Percentiles rank a stretch among this genome's conserved stretches.
Conservation (phyloP, 2,113 vertebrate genomes). For the Ochotona curzoniae region DNA sequence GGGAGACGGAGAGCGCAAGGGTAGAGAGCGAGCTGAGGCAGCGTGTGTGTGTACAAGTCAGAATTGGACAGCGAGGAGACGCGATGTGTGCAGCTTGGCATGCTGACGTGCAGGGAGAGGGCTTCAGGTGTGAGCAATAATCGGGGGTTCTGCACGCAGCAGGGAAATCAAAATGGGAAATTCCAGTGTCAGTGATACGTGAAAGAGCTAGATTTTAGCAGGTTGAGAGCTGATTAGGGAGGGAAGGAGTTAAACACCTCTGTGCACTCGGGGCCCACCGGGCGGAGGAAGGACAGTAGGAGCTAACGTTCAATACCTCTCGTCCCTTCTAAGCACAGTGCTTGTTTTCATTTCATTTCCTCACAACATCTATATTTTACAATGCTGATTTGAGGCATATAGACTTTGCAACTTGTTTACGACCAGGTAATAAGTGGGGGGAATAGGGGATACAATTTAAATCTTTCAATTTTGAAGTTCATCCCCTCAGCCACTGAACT, state of each 20-base stretch:
- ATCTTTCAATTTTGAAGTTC: neutral
- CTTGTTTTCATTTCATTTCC: slow-evolving; percentile 35
- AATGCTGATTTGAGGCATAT: neutral
- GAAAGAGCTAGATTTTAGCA: neutral
- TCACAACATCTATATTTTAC: neutral
- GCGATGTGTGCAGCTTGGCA: neutral
- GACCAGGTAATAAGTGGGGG: neutral
- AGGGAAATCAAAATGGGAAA: neutral
- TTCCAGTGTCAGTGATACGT: neutral
- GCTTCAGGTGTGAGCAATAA: neutral
- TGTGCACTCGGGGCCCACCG: too few species aligned
- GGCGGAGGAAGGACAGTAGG: neutral
- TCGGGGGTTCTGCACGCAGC: neutral
- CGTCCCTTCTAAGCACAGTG: neutral
- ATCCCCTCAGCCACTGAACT: neutral
- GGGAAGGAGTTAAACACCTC: slow-evolving; percentile 13
- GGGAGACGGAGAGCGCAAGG: too few species aligned
- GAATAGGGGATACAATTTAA: neutral
- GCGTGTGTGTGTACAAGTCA: neutral
- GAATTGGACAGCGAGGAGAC: neutral
- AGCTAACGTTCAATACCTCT: neutral
- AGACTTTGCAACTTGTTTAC: neutral
- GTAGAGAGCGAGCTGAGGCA: neutral
- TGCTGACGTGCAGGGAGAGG: neutral
- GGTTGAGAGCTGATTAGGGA: neutral